Conservation (phyloP, 2,888 invertebrate genomes). For the Oscheius myriophilus region DNA sequence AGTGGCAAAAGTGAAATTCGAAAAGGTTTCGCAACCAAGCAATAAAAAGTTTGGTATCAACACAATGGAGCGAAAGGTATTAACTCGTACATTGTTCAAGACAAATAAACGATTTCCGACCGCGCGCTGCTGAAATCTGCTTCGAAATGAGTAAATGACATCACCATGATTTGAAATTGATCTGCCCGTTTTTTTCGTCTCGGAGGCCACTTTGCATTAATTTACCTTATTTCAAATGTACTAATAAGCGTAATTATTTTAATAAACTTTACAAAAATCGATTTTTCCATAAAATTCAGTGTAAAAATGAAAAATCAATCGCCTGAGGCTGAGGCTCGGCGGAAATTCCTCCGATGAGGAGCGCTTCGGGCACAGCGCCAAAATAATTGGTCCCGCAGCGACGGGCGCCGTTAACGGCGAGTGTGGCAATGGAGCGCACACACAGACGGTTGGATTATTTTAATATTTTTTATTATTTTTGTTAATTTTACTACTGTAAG, state of each 20-base stretch:
- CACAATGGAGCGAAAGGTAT: too few relatives aligned
- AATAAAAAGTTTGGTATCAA: too few relatives aligned
- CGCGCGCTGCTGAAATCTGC: too few relatives aligned
- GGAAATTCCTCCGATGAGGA: slow-evolving; percentile 1
- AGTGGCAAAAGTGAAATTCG: too few relatives aligned
- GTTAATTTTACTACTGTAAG: not conserved
- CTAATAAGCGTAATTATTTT: too few relatives aligned
- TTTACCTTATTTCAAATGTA: too few relatives aligned
- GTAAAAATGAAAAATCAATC: slow-evolving; percentile 10
- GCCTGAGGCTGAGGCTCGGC: slow-evolving; percentile 4
- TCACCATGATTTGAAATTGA: not conserved
- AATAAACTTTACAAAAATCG: too few relatives aligned
- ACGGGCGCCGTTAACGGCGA: not conserved
- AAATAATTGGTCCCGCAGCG: slow-evolving; percentile 7
- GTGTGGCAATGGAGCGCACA: not conserved
- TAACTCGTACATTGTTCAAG: too few relatives aligned
- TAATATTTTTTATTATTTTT: not conserved
- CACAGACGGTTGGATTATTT: not conserved
- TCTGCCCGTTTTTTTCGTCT: not conserved
- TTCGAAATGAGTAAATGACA: too few relatives aligned
- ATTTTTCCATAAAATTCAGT: too few relatives aligned
- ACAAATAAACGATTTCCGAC: too few relatives aligned
- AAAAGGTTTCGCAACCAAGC: too few relatives aligned
- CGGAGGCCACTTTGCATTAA: not conserved
- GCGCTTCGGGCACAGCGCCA: slow-evolving; percentile 1